These are phyloP conservation scores for Drosophila robusta DNA, from an alignment of 2,888 invertebrate species.

Conservation along the genomic window DNA sequence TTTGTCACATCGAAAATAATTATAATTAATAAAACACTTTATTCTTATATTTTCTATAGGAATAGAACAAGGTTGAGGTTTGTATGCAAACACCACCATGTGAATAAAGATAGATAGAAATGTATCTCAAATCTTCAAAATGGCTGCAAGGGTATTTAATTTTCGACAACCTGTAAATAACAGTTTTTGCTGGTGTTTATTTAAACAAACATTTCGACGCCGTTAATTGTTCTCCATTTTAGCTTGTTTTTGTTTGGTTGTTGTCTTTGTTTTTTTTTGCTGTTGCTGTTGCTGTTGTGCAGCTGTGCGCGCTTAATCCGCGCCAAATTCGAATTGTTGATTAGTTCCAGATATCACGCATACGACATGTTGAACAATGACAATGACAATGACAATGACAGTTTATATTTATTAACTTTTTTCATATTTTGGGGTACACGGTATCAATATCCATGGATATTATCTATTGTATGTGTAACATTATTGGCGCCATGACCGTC, in stretches of 20 bases:
- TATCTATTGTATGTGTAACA: constrained; percentile 13
- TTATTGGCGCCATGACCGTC: constrained; percentile 40
- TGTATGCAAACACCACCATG: too few species aligned
- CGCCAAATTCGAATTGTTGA: constrained; percentile 47
- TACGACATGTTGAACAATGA: constrained; percentile 67
- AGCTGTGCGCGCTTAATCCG: constrained; percentile 40
- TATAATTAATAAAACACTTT: too few species aligned
- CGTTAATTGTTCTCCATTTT: constrained; percentile 56
- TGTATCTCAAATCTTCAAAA: too few species aligned
- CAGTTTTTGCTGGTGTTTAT: constrained; percentile 5
- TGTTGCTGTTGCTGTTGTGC: constrained; percentile 36
- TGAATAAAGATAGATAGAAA: too few species aligned
- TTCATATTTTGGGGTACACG: constrained; percentile 29
- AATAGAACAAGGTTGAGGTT: too few species aligned
- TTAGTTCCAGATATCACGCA: constrained; percentile 60
- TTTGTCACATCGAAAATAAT: too few species aligned
- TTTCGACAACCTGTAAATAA: background rate
- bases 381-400: constrained; percentile 59
- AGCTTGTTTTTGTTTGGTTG: constrained; percentile 19
- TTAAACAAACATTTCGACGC: constrained; percentile 53
- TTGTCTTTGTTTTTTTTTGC: constrained; percentile 15
- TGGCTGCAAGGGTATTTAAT: constrained; percentile 2
- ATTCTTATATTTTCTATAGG: too few species aligned
- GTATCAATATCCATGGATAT: constrained; percentile 17
- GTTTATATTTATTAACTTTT: constrained; percentile 1